Conservation (phyloP, 2,113 vertebrate species). For the Myiagra hebetior region DNA sequence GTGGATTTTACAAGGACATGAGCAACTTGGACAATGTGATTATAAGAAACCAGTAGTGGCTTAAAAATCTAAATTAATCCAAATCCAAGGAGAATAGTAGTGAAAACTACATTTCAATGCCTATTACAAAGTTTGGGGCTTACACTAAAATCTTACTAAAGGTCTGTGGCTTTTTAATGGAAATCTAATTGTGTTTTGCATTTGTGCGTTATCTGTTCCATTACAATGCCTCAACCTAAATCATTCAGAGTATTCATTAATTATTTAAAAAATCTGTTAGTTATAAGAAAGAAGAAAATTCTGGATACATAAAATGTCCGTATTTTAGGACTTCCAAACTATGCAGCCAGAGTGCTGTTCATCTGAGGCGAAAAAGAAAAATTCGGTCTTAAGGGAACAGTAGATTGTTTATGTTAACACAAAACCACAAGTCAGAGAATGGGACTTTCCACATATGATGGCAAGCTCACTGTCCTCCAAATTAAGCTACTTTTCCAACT, state of each 20-base stretch:
- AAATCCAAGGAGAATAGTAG: not conserved
- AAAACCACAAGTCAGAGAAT: slow-evolving; percentile 24
- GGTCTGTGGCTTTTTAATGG: not conserved
- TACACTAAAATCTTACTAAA: not conserved
- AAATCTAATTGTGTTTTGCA: not conserved
- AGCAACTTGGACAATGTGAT: not conserved
- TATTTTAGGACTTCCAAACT: not conserved
- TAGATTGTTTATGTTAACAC: not conserved
- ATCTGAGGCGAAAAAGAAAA: slow-evolving; percentile 29
- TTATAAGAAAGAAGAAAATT: not conserved
- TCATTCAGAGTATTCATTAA: not conserved
- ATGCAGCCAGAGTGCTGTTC: not conserved
- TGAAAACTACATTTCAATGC: not conserved
- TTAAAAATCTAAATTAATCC: not conserved
- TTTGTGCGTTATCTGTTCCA: not conserved
- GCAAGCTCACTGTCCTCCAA: slow-evolving; percentile 21
- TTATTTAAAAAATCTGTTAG: not conserved
- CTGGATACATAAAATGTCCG: not conserved
- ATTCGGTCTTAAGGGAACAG: not conserved
- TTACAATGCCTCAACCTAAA: not conserved
- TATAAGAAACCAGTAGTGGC: not conserved
- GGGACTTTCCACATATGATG: not conserved
- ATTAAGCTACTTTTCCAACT: slow-evolving; percentile 27
- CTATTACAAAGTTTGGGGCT: not conserved
- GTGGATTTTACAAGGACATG: not conserved